These are phyloP conservation scores for Cephus spinipes DNA, from an alignment of 2,888 invertebrate species.

Conservation along the genomic window DNA sequence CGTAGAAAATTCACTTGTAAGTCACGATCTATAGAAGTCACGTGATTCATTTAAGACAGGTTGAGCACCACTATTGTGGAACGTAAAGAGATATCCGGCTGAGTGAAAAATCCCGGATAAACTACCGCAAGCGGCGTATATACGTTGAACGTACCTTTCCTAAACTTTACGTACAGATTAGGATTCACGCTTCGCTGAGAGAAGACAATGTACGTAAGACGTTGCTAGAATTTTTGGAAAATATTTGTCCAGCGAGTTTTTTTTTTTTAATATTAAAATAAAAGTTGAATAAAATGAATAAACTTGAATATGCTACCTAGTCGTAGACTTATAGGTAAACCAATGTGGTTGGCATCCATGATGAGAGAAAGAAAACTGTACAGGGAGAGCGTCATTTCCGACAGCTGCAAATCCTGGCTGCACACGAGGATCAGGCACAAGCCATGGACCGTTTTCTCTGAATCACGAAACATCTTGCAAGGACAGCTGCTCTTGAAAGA, in stretches of 20 bases:
- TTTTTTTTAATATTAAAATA: not conserved
- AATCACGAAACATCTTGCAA: slow-evolving; percentile 11
- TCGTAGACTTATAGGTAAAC: not conserved
- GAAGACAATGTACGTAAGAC: not conserved
- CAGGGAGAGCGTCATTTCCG: slow-evolving; percentile 31
- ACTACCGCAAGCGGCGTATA: not conserved
- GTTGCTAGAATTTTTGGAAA: not conserved
- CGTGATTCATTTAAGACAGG: not conserved
- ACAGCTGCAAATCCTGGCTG: slow-evolving; percentile 36
- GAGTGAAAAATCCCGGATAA: not conserved
- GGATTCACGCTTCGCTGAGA: not conserved
- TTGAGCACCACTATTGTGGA: too few relatives aligned
- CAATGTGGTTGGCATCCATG: not conserved
- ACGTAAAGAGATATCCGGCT: too few relatives aligned
- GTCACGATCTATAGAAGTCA: not conserved
- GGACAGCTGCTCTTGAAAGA: not conserved
- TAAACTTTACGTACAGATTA: not conserved
- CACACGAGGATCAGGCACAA: slow-evolving; percentile 6
- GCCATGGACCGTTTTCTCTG: slow-evolving; percentile 10
- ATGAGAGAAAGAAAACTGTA: slow-evolving; percentile 6
- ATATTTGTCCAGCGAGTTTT: too few relatives aligned
- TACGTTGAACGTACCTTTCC: not conserved
- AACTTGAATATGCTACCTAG: not conserved
- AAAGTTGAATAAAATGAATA: not conserved
- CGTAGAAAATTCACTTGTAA: not conserved